A percentile compares a stretch with the other conserved stretches of the same genome.
phyloP scores from a whole-genome alignment of 2,113 vertebrate genomes.

The Grammomys dolichurus region DNA sequence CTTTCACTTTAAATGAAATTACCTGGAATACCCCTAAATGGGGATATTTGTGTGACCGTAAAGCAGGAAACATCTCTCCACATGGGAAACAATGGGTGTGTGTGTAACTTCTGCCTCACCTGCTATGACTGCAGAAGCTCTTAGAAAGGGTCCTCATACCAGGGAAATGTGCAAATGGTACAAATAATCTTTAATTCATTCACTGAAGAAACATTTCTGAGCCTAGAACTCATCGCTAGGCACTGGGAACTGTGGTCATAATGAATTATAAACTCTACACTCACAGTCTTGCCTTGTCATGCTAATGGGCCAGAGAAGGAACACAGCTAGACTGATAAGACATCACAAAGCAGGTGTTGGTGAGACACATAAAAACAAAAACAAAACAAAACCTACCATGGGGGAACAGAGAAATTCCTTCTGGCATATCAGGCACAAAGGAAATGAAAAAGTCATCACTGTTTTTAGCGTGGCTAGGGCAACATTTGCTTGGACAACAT shows the following conservation, averaged over 20 bases:
- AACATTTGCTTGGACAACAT: background rate
- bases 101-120: background rate
- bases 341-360: too few relatives aligned
- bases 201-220: background rate
- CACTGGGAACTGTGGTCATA: background rate
- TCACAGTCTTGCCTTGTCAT: background rate
- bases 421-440: too few relatives aligned
- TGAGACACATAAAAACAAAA: background rate
- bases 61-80: background rate
- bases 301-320: background rate
- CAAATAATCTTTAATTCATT: background rate
- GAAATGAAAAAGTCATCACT: background rate
- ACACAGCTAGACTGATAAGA: background rate
- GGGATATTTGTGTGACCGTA: background rate
- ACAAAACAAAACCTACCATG: background rate
- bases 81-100: background rate
- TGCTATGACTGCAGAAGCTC: background rate
- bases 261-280: background rate
- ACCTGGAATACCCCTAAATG: background rate
- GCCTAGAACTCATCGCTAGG: background rate
- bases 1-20: slow-evolving; percentile 43
- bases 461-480: background rate
- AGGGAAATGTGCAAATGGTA: background rate
- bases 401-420: background rate
- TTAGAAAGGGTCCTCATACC: background rate